Base-by-base conservation (phyloP, 2,797 vertebrate genomes). In the Eutrigla gurnardus region DNA sequence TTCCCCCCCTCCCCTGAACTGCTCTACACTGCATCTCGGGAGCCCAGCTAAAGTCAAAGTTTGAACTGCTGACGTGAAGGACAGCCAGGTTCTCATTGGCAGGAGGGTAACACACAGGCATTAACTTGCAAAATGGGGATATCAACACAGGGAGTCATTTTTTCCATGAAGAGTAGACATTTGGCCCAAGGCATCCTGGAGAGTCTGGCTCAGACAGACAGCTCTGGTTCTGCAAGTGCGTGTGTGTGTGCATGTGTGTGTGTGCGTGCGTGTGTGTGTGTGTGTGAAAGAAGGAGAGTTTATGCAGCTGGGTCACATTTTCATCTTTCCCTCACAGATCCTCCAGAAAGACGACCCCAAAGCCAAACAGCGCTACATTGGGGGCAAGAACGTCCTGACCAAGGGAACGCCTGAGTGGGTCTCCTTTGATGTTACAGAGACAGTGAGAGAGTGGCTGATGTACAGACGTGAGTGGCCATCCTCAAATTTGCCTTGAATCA, bases 371-470 rank as follows among this genome's bases (percentile, higher is more conserved):
- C 97, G 98, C 71, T 99, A 98, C 90, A 96, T 99, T 11, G 96
- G 95, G 18, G 97, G 97, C 89, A 98, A 97, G 91, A 98, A 97
- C 3, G 96, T 98, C 82, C 93, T 97, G 92, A 99, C 97, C 14
- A 95, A 97, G 83, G 98, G 97, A 80, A 96, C 94, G 0, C 83
- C 94, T 0, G 97, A 99, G 93, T 99, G 98, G 98, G 94, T 99
- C 75, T 99, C 98, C 43, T 99, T 99, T 2, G 98, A 99, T 36
- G 97, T 99, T 76, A 99, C 98, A 0, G 96, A 97, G 84, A 98
- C 97, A 0, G 96, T 99, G 84, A 95, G 96, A 10, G 98, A 99
- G 90, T 99, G 98, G 98, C 97, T 99, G 35, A 95, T 96, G 91
- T 94, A 96, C 86, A 94, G 97, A 95, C 96, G 98, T 99, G 91